Conservation (phyloP, 2,888 invertebrate species). For the Lydus trimaculatus region DNA sequence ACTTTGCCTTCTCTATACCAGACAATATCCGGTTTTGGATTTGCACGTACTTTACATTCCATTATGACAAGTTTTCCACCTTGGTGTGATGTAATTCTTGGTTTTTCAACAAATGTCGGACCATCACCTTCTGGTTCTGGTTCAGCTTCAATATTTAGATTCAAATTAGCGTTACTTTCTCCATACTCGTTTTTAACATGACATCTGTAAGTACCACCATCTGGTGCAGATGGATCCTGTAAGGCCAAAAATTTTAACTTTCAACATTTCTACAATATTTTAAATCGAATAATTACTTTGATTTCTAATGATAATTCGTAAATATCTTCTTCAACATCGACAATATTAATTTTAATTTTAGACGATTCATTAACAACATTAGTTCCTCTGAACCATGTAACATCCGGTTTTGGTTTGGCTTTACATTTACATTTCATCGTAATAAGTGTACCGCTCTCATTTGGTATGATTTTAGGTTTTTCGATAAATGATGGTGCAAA, state of each 20-base stretch:
- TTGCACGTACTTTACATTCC: slow-evolving; percentile 82
- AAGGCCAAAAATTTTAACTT: slow-evolving; percentile 29
- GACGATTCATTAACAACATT: slow-evolving; percentile 84
- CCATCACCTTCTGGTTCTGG: slow-evolving; percentile 93
- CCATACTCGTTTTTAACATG: slow-evolving; percentile 95
- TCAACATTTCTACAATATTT: background rate
- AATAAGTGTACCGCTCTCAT: slow-evolving; percentile 95
- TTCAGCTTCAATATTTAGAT: slow-evolving; percentile 96
- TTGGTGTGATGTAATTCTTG: slow-evolving; percentile 83
- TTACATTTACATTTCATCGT: slow-evolving; percentile 97
- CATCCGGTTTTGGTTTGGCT: slow-evolving; percentile 93
- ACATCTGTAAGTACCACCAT: slow-evolving; percentile 91
- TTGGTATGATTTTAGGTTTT: slow-evolving; percentile 99
- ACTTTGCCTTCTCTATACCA: slow-evolving; percentile 85
- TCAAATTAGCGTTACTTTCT: slow-evolving; percentile 95
- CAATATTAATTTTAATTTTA: slow-evolving; percentile 82
- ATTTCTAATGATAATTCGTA: slow-evolving; percentile 88
- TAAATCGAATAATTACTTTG: slow-evolving; percentile 64
- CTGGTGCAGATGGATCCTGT: slow-evolving; percentile 80
- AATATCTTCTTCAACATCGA: slow-evolving; percentile 80
- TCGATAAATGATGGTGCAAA: slow-evolving; percentile 97
- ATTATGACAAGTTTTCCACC: slow-evolving; percentile 85
- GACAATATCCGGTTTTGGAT: slow-evolving; percentile 80
- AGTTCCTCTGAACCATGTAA: slow-evolving; percentile 94
- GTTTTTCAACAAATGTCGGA: slow-evolving; percentile 93